Conservation (phyloP, 2,888 invertebrate species). For the Aplocera efformata region DNA sequence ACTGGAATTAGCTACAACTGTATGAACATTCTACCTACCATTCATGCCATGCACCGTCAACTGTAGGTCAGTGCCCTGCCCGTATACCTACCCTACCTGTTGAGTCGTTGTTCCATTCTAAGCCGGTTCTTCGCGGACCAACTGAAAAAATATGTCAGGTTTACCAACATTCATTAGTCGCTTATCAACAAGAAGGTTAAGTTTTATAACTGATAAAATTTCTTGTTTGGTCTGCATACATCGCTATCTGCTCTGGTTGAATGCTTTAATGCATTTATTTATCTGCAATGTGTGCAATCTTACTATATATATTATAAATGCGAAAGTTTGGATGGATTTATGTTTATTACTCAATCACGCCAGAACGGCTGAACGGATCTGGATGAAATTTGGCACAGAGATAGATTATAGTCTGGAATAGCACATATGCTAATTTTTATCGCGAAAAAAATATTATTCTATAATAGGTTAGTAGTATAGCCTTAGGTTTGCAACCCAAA, state of each 20-base stretch:
- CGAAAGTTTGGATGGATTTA: too few relatives aligned
- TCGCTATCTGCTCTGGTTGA: slow-evolving; percentile 24
- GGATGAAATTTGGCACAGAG: too few relatives aligned
- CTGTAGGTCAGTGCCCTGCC: slow-evolving; percentile 73
- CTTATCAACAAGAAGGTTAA: slow-evolving; percentile 18
- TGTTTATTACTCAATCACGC: too few relatives aligned
- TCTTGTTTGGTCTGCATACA: slow-evolving; percentile 12
- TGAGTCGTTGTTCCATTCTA: slow-evolving; percentile 58
- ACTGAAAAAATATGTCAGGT: slow-evolving; percentile 49
- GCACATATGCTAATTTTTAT: too few relatives aligned
- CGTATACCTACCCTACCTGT: slow-evolving; percentile 67
- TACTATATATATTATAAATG: too few relatives aligned
- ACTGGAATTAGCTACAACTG: slow-evolving; percentile 43
- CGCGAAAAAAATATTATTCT: too few relatives aligned
- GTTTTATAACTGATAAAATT: slow-evolving; percentile 10
- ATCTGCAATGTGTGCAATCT: slow-evolving; percentile 13
- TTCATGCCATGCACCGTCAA: slow-evolving; percentile 60
- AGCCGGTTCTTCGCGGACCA: slow-evolving; percentile 61
- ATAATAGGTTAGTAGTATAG: too few relatives aligned
- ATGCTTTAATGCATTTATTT: slow-evolving; percentile 17
- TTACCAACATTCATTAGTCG: slow-evolving; percentile 42
- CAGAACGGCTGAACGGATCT: too few relatives aligned
- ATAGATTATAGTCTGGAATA: too few relatives aligned
- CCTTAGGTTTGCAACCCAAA: too few relatives aligned
- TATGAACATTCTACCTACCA: slow-evolving; percentile 50